Evolutionary conservation across 2,113 vertebrate species (phyloP).

Genomic region (Meriones unguiculatus): DNA sequence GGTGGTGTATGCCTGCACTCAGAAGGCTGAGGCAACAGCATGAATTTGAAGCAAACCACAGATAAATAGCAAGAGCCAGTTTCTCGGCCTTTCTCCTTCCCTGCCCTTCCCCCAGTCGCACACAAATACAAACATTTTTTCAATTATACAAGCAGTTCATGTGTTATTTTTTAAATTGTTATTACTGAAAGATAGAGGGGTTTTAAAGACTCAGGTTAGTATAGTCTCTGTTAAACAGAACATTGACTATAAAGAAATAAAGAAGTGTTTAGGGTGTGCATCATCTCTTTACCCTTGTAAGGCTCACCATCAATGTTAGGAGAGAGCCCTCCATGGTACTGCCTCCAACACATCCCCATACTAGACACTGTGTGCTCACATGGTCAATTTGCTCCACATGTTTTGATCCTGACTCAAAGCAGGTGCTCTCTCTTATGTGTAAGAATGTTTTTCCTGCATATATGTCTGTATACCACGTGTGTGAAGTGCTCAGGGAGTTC

Average conservation of each 20-base stretch:
- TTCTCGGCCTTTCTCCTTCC: background rate
- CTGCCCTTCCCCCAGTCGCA: background rate
- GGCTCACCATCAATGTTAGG: background rate
- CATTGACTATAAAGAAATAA: background rate
- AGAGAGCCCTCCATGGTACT: background rate
- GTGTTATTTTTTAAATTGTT: background rate
- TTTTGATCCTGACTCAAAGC: conserved; percentile 27
- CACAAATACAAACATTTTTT: background rate
- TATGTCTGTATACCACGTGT: background rate
- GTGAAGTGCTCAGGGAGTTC: background rate
- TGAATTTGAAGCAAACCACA: background rate
- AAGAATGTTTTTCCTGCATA: background rate
- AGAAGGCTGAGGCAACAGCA: background rate
- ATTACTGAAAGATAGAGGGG: background rate
- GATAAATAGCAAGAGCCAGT: background rate
- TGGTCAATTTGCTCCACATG: background rate
- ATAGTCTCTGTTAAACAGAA: background rate
- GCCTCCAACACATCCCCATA: background rate
- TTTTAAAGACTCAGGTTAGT: background rate
- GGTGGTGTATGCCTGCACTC: background rate
- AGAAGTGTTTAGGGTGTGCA: background rate
- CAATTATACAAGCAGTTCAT: background rate
- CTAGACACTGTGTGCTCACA: background rate
- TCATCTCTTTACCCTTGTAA: background rate
- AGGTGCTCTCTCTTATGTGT: background rate